Base-by-base conservation (phyloP, 2,888 invertebrate genomes). In the Pseudococcus longispinus region DNA sequence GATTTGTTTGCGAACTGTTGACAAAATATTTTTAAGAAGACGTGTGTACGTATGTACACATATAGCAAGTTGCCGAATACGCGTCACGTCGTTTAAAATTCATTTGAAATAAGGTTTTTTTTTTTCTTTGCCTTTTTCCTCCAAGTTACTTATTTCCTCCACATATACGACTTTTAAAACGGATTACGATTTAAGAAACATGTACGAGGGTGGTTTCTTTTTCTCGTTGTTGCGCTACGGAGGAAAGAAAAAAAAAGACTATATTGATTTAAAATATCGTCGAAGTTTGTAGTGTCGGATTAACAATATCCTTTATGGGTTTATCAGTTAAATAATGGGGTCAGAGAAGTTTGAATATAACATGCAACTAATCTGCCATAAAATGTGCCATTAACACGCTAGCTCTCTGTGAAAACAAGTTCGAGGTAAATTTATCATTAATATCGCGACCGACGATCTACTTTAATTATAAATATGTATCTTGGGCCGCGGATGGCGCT, bases 341-440 rank as follows among this genome's bases (percentile, higher is more conserved):
- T 84, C 84, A 84, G 37, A 60, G 60, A 84, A 84, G 60, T 84
- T 84, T 55, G 84, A 55, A 65, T 84, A 84, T 55, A 55, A 84
- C 84, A 84, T 84, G 84, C 84, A 37, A 84, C 60, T 84, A 55
- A 77, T 85, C 65, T 65, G 42, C 70, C 70, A 85, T 70, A 85
- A 85, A 85, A 85, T 85, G 85, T 77, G 85, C 85, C 85, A 85
- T 85, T 85, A 85, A 85, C 85, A 85, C 85, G 85, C 85, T 85
- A 85, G 46, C 74, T 65, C 46, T 9, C 8, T 23, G 15, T 15
- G 18, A 32, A 44, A 85, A 85, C 70, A 37, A 23, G 70, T 29
- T 23, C 51, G 46, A 44, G 37, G 65, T 44, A 44, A 60, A 65
- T 70, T 85, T 85, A 74, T 85, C 74, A 85, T 85, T 70, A 26